Evolutionary conservation across 1,140 invertebrate species (phyloP), one percentile per base, ranked within the genome.

Genomic region (Caerostris darwini): DNA sequence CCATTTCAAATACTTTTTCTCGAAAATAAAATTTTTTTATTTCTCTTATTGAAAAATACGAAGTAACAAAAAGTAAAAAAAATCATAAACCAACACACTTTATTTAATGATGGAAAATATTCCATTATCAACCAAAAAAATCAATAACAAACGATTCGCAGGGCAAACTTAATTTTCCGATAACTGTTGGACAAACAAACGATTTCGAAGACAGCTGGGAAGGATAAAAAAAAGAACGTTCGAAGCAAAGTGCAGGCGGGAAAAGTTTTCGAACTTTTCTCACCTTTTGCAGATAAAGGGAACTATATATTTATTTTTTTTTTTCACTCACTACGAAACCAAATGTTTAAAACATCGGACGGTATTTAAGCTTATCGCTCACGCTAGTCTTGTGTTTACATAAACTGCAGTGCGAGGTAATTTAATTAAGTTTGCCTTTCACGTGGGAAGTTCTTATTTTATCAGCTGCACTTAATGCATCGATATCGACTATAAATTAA

Each of bases 351-450:
- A 90, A 90, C 64, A 77, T 10, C 7, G 50, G 54, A 82, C 82
- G 69, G 34, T 59, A 91, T 90, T 81, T 17, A 34, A 91, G 56
- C 90, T 81, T 91, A 91, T 91, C 90, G 17, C 53, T 61, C 67
- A 56, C 64, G 8, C 71, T 59, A 53, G 69, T 82, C 53, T 50
- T 82, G 71, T 82, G 56, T 91, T 71, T 71, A 71, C 61, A 69
- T 57, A 71, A 91, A 82, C 58, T 59, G 19, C 50, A 59, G 69
- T 8, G n/a, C 8, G 50, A 61, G n/a, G 56, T 50, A 82, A 82
- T 90, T 90, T 58, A 59, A 91, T 91, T 81, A 91, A 91, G 57
- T 91, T 91, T 61, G n/a, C n/a, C 61, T 67, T 88, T 53, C 34
- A 34, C 7, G 58, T 64, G 34, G 34, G 86, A 88, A 64, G 61